A percentile compares a stretch with the other conserved stretches of the same genome.
Evolutionary conservation across 2,888 invertebrate genomes (phyloP).

Genomic region (Ctenicera cuprea): DNA sequence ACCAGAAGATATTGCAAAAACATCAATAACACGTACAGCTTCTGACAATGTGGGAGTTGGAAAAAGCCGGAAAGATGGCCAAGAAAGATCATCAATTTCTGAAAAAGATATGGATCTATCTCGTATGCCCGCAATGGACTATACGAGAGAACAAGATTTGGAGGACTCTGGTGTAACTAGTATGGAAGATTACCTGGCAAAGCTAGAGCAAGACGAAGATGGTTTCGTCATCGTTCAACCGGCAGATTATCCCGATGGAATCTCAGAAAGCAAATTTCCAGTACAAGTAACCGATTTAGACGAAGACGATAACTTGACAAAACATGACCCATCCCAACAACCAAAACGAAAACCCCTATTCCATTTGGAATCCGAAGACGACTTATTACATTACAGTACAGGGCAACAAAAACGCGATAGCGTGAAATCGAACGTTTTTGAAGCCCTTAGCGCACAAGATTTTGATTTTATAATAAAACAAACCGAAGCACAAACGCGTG

Average conservation of each 20-base stretch:
- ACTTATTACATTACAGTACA: constrained; percentile 54
- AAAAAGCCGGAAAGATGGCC: background rate
- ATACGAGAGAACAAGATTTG: background rate
- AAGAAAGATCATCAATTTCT: constrained; percentile 21
- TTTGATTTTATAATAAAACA: constrained; percentile 59
- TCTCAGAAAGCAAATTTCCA: background rate
- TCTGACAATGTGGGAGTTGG: constrained; percentile 45
- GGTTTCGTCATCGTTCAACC: constrained; percentile 4
- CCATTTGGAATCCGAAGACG: constrained; percentile 72
- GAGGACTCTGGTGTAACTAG: background rate
- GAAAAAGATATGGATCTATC: constrained; percentile 48
- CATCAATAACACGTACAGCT: constrained; percentile 41
- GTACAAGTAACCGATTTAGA: constrained; percentile 57
- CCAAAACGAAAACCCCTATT: constrained; percentile 69
- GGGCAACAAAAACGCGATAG: constrained; percentile 61
- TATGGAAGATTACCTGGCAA: constrained; percentile 32
- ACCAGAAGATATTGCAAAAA: constrained; percentile 15
- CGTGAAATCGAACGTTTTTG: constrained; percentile 65
- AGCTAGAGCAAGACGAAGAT: constrained; percentile 14
- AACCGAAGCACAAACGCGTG: constrained; percentile 36
- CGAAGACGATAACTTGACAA: constrained; percentile 10
- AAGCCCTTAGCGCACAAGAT: constrained; percentile 64
- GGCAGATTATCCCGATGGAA: background rate
- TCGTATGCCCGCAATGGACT: constrained; percentile 43
- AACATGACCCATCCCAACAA: constrained; percentile 32